Evolutionary conservation across 1,140 invertebrate genomes (phyloP).

Genomic region (Neomicropteryx cornuta): DNA sequence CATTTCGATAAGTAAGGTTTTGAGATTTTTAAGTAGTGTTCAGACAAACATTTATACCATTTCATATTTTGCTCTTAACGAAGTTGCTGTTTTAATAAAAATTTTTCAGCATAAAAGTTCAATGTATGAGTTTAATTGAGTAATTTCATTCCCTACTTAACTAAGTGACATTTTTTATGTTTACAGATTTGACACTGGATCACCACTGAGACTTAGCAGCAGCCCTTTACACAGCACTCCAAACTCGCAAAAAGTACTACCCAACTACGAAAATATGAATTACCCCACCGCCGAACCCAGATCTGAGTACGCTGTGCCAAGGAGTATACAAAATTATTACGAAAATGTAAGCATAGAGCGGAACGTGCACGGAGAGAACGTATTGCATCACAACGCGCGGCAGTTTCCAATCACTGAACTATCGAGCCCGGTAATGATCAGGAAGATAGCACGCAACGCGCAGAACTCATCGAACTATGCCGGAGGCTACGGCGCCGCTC

Average conservation of each 20-base stretch:
- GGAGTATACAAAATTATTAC: constrained; percentile 27
- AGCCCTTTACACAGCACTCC: constrained; percentile 23
- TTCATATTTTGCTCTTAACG: too few relatives aligned
- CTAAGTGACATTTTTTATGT: too few relatives aligned
- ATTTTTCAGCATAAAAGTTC: too few relatives aligned
- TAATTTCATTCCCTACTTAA: too few relatives aligned
- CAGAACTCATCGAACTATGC: constrained; percentile 14
- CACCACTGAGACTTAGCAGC: constrained; percentile 20
- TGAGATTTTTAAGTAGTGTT: too few relatives aligned
- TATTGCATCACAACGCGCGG: constrained; percentile 23
- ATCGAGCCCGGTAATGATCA: constrained; percentile 36
- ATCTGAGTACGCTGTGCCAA: constrained; percentile 20
- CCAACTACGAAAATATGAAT: constrained; percentile 37
- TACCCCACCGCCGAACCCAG: constrained; percentile 6
- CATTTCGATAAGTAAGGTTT: too few relatives aligned
- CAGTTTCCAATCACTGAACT: constrained; percentile 24
- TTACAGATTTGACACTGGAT: constrained; percentile 36
- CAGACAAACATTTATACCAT: too few relatives aligned
- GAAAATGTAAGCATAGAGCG: constrained; percentile 33
- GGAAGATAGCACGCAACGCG: constrained; percentile 29
- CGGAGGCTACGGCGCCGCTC: constrained; percentile 9
- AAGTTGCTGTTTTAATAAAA: too few relatives aligned
- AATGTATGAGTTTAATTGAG: too few relatives aligned
- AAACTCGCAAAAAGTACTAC: constrained; percentile 27
- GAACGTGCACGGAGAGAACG: too few relatives aligned